These are phyloP conservation scores for Timandra comae DNA, from an alignment of 2,888 invertebrate genomes.

Conservation along the genomic window DNA sequence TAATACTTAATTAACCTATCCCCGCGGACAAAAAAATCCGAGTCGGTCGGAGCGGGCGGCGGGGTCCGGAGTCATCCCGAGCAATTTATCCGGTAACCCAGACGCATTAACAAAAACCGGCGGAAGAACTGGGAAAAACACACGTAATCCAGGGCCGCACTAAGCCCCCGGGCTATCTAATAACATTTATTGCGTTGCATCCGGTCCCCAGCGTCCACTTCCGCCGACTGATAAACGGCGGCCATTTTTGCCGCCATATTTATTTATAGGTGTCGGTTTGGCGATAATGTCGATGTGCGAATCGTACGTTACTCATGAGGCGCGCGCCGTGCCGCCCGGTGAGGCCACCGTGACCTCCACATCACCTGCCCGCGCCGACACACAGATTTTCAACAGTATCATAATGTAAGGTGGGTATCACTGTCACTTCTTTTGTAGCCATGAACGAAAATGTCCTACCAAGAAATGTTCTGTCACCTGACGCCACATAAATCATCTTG, in stretches of 20 bases:
- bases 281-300: constrained; percentile 63
- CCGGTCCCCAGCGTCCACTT: constrained; percentile 74
- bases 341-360: too few species aligned
- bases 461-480: too few species aligned
- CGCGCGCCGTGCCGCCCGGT: too few species aligned
- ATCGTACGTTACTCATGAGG: constrained; percentile 52
- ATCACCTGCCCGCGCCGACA: too few species aligned
- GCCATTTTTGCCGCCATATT: constrained; percentile 76
- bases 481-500: too few species aligned
- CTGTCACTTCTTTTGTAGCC: too few species aligned
- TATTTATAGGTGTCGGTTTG: constrained; percentile 69
- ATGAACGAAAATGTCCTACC: too few species aligned
- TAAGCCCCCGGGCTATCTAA: constrained; percentile 76
- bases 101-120: constrained; percentile 73
- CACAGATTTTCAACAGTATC: too few species aligned
- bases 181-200: constrained; percentile 73
- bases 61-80: constrained; percentile 43
- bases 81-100: constrained; percentile 68
- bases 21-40: constrained; percentile 25
- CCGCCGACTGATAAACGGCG: constrained; percentile 72
- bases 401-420: too few species aligned
- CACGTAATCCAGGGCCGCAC: constrained; percentile 52
- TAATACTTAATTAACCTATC: constrained; percentile 29
- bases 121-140: constrained; percentile 61
- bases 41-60: constrained; percentile 20